Evolutionary conservation across 53 echinoderm and acorn worm species (phyloP).

Genomic region (Echinarachnius parma): DNA sequence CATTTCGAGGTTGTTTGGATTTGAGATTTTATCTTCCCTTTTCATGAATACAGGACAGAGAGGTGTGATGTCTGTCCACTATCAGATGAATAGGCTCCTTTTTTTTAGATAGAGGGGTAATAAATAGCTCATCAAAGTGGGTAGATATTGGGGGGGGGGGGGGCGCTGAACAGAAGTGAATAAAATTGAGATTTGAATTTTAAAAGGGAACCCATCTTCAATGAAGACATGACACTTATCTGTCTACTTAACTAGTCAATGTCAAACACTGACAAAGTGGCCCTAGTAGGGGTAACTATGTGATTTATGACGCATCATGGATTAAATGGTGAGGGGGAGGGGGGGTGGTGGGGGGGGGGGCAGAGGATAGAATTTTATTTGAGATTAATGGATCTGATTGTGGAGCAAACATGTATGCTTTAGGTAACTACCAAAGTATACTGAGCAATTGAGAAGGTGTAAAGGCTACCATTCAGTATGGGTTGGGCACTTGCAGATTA

Average conservation of each 20-base stretch:
- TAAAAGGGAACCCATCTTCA: too few species aligned
- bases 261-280: background rate
- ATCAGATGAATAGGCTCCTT: background rate
- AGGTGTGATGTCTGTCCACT: background rate
- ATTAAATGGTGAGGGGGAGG: too few species aligned
- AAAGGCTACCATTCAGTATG: too few species aligned
- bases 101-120: background rate
- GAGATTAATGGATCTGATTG: background rate
- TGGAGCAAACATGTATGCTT: background rate
- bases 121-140: constrained; percentile 7
- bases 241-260: constrained; percentile 5
- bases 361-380: background rate
- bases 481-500: too few species aligned
- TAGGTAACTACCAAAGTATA: too few species aligned
- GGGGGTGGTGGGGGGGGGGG: too few species aligned
- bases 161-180: background rate
- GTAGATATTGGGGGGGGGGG: background rate
- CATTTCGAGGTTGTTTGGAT: too few species aligned
- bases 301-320: too few species aligned
- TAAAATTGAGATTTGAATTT: too few species aligned
- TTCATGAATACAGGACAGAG: too few species aligned
- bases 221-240: background rate
- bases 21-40: too few species aligned
- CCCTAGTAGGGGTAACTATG: background rate
- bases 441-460: too few species aligned